Evolutionary conservation across 2,113 vertebrate genomes (phyloP), one percentile per base, ranked within the genome.

Genomic region (Phasianus colchicus): DNA sequence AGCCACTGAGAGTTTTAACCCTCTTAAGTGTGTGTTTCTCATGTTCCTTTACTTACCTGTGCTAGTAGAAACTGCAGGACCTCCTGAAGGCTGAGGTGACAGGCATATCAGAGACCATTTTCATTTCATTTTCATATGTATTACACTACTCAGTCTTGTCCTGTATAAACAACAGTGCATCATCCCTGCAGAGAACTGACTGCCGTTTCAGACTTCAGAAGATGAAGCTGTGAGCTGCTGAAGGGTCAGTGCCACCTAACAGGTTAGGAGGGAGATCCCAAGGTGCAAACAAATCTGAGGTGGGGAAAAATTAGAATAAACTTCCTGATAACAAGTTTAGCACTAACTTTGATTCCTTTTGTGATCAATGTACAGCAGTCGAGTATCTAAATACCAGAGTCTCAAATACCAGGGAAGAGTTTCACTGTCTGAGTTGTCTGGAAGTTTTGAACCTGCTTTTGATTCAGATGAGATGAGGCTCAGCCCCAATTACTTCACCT

Each of bases 61-160:
- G 3, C 13, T 54, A 50, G 20, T 27, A 43, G 32, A 21, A 20
- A 47, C 45, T 32, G 29, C 24, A 52, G 76, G 21, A 29, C 16
- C 7, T 13, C 60, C 43, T 67, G 40, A 55, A 65, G 19, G 13
- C 2, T 34, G 6, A 9, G 6, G 19, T 12, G 14, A 10, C 3
- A 43, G 11, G 14, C 22, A 48, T 20, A 54, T 20, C 76, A 70
- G 32, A 42, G 29, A 65, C 6, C 4, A 1, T 50, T 48, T 61
- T 40, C 1, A 0, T 13, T 6, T 22, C 4, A 1, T 45, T 48
- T 57, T 40, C 1, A 0, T 13, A 7, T 22, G 4, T 20, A 10
- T 24, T 21, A 38, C 4, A 8, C 42, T 12, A 2, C 9, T 58
- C 36, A 27, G 25, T 18, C 65, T 74, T 36, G 42, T 9, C 14